These are phyloP conservation scores for Chaetogeoica ovagalla DNA, from an alignment of 2,888 invertebrate genomes.

Conservation along the genomic window DNA sequence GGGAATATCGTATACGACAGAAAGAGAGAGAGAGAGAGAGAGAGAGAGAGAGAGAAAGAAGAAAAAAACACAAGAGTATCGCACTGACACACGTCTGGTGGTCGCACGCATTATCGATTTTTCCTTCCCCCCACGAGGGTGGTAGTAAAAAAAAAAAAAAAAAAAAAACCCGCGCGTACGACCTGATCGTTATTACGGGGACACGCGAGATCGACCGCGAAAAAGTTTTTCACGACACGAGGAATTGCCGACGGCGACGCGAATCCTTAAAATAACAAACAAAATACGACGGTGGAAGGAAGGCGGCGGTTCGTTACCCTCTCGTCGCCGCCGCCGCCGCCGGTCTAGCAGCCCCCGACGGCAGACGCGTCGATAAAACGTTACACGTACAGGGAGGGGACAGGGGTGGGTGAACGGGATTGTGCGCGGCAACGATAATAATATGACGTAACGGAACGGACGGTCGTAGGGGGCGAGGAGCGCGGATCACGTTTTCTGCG, in stretches of 20 bases:
- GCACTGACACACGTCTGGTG: too few species aligned
- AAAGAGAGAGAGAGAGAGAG: too few species aligned
- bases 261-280: neutral
- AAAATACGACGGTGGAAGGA: neutral
- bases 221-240: neutral
- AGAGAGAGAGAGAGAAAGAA: too few species aligned
- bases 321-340: neutral
- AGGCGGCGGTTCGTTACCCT: neutral
- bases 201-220: neutral
- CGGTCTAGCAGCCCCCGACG: neutral
- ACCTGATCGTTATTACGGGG: neutral
- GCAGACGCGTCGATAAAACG: neutral
- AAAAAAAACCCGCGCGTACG: too few species aligned
- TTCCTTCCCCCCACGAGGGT: too few species aligned
- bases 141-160: too few species aligned
- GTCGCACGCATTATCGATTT: too few species aligned
- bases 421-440: neutral
- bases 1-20: too few species aligned
- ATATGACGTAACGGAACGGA: conserved; percentile 29
- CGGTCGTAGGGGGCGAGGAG: neutral
- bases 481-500: conserved; percentile 35
- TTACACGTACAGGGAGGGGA: too few species aligned
- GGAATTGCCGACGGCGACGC: neutral
- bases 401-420: neutral
- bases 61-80: too few species aligned